phyloP scores from a whole-genome alignment of 1,140 invertebrate species.

The Calycopis cecrops region DNA sequence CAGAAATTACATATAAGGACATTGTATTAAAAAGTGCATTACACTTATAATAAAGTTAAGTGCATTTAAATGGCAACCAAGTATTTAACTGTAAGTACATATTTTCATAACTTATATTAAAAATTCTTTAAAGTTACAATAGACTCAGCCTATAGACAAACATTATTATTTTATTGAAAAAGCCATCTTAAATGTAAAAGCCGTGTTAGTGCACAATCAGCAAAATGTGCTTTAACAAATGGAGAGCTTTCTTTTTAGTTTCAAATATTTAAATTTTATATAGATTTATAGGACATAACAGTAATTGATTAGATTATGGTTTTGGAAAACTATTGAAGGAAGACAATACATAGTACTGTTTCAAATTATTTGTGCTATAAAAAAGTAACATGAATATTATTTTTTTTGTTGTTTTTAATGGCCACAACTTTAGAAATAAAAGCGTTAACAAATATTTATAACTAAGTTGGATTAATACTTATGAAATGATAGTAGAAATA shows the following conservation, averaged over 20 bases:
- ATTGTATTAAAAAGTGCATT: conserved; percentile 27
- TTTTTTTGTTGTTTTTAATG: not conserved
- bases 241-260: conserved; percentile 42
- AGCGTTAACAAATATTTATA: not conserved
- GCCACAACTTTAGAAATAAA: not conserved
- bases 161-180: conserved; percentile 41
- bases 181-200: conserved; percentile 57
- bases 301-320: conserved; percentile 26
- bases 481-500: conserved; percentile 9
- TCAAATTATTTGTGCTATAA: conserved; percentile 5
- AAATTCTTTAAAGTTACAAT: conserved; percentile 36
- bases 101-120: conserved; percentile 38
- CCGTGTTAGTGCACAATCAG: conserved; percentile 62
- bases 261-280: conserved; percentile 28
- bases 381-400: conserved; percentile 1
- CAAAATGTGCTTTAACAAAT: conserved; percentile 59
- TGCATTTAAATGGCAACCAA: conserved; percentile 33
- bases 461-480: too few species aligned
- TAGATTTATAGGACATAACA: conserved; percentile 19
- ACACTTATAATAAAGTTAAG: conserved; percentile 25
- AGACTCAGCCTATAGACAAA: conserved; percentile 56
- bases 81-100: conserved; percentile 45
- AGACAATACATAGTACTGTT: conserved; percentile 36
- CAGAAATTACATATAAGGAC: conserved; percentile 37
- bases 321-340: conserved; percentile 47